Evolutionary conservation across 1,140 invertebrate genomes (phyloP), one percentile per base, ranked within the genome.

Genomic region (Maconellicoccus hirsutus): DNA sequence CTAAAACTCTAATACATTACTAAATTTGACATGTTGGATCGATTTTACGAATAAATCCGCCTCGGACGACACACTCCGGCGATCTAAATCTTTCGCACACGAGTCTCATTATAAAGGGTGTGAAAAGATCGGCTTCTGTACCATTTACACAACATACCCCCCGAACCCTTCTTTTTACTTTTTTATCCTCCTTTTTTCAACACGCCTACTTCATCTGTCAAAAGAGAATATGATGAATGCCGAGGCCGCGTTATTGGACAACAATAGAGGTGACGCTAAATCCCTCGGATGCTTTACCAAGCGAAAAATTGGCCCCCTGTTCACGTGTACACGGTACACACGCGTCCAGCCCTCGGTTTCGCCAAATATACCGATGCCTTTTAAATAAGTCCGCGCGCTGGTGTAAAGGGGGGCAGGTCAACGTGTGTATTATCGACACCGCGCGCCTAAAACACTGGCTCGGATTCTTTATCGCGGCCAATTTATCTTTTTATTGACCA

Each of bases 171-270:
- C n/a, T 33, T 33, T 3, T 33, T 33, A 12, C 29, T 33, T 33
- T 33, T 22, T 59, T 59, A 4, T 59, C 21, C n/a, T 66, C 19
- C 16, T 23, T 26, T 66, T 66, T 66, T 66, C 25, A 66, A 26
- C 61, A 66, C 61, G 61, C 61, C 61, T 66, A 66, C 61, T 66
- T 66, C 61, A 66, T 66, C 61, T 66, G 61, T 66, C 61, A 66
- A 66, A 66, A 66, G 61, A 66, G 61, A 66, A 66, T 66, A 66
- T 66, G 61, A 66, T 66, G 61, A 66, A 66, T 66, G 61, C 61
- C 8, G 16, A 16, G 25, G 61, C 61, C 25, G 25, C 61, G 61
- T 66, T 66, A 66, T 66, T 66, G 61, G 61, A 66, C 61, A 66
- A 66, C 61, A 66, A 66, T 66, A 66, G 7, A 8, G 61, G 61